Evolutionary conservation across 1,140 invertebrate genomes (phyloP), one percentile per base, ranked within the genome.

Genomic region (Goniozus legneri): DNA sequence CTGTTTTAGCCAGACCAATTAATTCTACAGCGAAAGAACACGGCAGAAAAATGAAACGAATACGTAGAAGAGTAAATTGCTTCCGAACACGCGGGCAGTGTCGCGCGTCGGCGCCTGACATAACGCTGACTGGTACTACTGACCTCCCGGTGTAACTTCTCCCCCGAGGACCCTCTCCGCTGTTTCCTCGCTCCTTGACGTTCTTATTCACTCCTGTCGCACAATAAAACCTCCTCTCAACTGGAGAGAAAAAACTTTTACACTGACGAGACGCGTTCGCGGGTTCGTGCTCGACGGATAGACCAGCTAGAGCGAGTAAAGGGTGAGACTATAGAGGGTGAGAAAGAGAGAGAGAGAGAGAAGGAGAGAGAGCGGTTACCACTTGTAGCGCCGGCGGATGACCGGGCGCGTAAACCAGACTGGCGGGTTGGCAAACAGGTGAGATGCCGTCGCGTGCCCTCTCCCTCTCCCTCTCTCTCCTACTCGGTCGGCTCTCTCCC

Each of bases 351-450:
- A 14, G 32, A 33, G 32, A 13, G n/a, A 33, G 14, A 33, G 14
- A 8, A 33, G 32, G 16, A 22, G 39, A 44, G 47, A 50, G 36
- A 53, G 41, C 33, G 40, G 36, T 44, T 57, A 32, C 61, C 62
- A 60, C 62, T 65, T 64, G 62, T 64, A 62, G 60, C 52, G 52
- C 50, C 49, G 47, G 51, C 53, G 53, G 55, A 60, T 65, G 59
- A 62, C 58, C 54, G 62, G 53, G 52, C 56, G 62, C 62, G 60
- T 65, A 56, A 61, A 66, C 60, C 52, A 64, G 58, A 64, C 62
- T 64, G 62, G 56, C 61, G 56, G 49, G 42, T 55, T 52, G 57
- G 56, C 54, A 65, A 61, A 65, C 61, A 64, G 62, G 60, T 62
- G 60, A 64, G 60, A 62, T 49, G 57, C 50, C 58, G 56, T 64